Base-by-base conservation (phyloP, 1,140 invertebrate genomes). In the Aphidius gifuensis region DNA sequence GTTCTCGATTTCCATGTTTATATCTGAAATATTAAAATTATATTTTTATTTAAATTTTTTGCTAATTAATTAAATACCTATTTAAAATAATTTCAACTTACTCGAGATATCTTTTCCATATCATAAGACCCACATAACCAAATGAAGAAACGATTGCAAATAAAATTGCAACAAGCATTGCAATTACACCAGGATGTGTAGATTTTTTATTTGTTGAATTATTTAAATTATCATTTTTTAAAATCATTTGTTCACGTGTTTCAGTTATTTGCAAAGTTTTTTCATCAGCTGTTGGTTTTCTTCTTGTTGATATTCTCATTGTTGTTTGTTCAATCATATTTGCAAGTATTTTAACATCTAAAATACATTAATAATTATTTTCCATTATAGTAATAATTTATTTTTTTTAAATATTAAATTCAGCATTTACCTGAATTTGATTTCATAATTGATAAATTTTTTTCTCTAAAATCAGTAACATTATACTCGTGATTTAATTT, bases 101-200 rank as follows among this genome's bases (percentile, higher is more conserved):
- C 81, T 82, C 75, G 21, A 78, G 69, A 64, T 77, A 76, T 63
- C 75, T 70, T 58, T 74, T 76, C 74, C 78, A 80, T 8, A 74
- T 56, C 43, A 80, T 66, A 32, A 82, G 70, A 9, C 73, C 73
- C 16, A 74, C 59, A 55, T 82, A 82, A 9, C 70, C 73, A 54
- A 75, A 43, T 4, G 79, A 50, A 7, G 75, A 69, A 6, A 72
- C 62, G 5, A 73, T 53, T 1, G 74, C 69, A 57, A 82, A 79
- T 9, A 66, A 66, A 11, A 77, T 60, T 16, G 72, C 67, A 8
- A 68, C 71, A 49, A 74, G 63, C 11, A 77, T 21, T 5, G 71
- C 74, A 11, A 76, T 71, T 6, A 71, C 64, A 42, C 72, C 72
- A 11, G 72, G 65, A 62, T 71, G 56, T 65, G 23, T 39, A 16